Evolutionary conservation across 2,888 invertebrate genomes (phyloP).

Genomic region (Agrochola lychnidis): DNA sequence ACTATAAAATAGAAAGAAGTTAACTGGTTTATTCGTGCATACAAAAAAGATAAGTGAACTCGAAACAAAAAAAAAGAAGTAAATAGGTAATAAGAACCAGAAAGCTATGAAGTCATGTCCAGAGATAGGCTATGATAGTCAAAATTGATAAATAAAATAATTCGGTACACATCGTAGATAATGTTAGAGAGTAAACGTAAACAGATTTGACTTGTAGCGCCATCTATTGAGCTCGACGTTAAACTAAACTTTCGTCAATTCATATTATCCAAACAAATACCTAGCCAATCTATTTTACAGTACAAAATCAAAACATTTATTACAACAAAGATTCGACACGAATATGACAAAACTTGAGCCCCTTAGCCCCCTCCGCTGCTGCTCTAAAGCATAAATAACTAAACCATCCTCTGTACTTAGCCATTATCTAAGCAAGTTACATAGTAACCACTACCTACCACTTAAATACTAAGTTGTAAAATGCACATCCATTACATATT

Average conservation of each 20-base stretch:
- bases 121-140: not conserved
- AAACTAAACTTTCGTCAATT: not conserved
- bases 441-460: constrained; percentile 8
- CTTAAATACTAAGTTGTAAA: constrained; percentile 31
- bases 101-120: not conserved
- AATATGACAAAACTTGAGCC: not conserved
- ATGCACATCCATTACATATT: constrained; percentile 17
- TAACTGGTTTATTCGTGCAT: too few relatives aligned
- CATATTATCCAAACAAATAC: not conserved
- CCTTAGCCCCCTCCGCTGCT: too few relatives aligned
- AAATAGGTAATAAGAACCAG: not conserved
- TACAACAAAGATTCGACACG: not conserved
- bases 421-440: constrained; percentile 16
- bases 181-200: not conserved
- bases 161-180: too few relatives aligned
- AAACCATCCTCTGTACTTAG: not conserved
- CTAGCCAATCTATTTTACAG: too few relatives aligned
- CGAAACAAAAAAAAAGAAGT: too few relatives aligned
- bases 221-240: constrained; percentile 25
- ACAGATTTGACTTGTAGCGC: constrained; percentile 27
- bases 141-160: not conserved
- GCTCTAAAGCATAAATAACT: not conserved
- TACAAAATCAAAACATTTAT: not conserved
- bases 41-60: too few relatives aligned
- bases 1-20: not conserved